A percentile compares a stretch with the other conserved stretches of the same genome.
phyloP scores from a whole-genome alignment of 2,113 vertebrate species.

The Cottus gobio region DNA sequence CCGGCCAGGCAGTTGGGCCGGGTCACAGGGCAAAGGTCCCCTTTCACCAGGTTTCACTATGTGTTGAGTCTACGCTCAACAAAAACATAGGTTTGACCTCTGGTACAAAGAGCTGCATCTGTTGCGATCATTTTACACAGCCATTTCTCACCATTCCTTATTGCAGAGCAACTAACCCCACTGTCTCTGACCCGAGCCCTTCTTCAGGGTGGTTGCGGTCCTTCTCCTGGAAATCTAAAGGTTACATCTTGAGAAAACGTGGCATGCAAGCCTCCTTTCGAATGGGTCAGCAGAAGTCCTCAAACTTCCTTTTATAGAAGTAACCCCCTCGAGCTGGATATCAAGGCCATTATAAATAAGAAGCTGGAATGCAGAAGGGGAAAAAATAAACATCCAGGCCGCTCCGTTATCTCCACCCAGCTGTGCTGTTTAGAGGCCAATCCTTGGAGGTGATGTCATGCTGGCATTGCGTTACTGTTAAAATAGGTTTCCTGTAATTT shows the following conservation, averaged over 20 bases:
- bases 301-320: conserved; percentile 82
- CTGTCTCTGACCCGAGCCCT: conserved; percentile 29
- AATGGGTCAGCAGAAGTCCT: conserved; percentile 57
- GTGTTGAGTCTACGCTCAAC: conserved; percentile 24
- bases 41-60: conserved; percentile 28
- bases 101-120: background rate
- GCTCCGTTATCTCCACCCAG: conserved; percentile 71
- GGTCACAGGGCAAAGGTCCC: conserved; percentile 48
- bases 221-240: conserved; percentile 61
- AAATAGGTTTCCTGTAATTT: conserved; percentile 41
- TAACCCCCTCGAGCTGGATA: conserved; percentile 69
- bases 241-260: conserved; percentile 70
- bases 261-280: conserved; percentile 57
- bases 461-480: conserved; percentile 57
- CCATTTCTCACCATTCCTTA: background rate
- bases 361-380: conserved; percentile 75
- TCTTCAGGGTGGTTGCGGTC: conserved; percentile 55
- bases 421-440: conserved; percentile 65
- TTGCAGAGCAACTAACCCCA: background rate
- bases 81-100: conserved; percentile 33
- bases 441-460: conserved; percentile 71
- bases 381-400: conserved; percentile 75
- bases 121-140: background rate
- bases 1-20: conserved; percentile 22
- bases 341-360: conserved; percentile 78